A percentile compares a stretch with the other conserved stretches of the same genome.
These are phyloP conservation scores for Carassius carassius DNA, from an alignment of 2,113 vertebrate species.

Conservation along the genomic window DNA sequence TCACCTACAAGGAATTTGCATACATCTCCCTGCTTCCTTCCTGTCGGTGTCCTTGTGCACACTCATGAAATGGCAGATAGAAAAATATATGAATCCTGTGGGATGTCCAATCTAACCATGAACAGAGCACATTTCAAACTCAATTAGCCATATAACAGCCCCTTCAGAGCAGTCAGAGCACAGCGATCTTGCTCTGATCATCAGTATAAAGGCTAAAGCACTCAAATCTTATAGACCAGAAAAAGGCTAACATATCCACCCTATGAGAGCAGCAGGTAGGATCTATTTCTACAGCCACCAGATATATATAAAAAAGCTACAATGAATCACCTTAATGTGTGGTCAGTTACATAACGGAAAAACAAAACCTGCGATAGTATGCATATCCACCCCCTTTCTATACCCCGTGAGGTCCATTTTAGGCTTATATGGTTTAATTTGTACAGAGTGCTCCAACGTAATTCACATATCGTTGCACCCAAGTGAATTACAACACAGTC, in stretches of 20 bases:
- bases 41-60: slow-evolving; percentile 10
- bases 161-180: slow-evolving; percentile 5
- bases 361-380: neutral
- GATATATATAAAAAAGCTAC: neutral
- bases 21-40: slow-evolving; percentile 6
- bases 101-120: slow-evolving; percentile 21
- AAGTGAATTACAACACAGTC: neutral
- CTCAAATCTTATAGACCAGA: slow-evolving; percentile 22
- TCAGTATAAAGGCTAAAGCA: slow-evolving; percentile 18
- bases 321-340: slow-evolving; percentile 39
- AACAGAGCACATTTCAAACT: slow-evolving; percentile 23
- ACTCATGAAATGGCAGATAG: neutral
- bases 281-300: slow-evolving; percentile 17
- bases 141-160: slow-evolving; percentile 37
- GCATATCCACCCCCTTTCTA: neutral
- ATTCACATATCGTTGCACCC: slow-evolving; percentile 20
- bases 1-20: slow-evolving; percentile 12
- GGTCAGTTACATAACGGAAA: slow-evolving; percentile 3
- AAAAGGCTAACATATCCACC: slow-evolving; percentile 17
- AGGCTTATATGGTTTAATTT: neutral
- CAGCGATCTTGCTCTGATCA: neutral
- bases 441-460: neutral
- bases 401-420: neutral
- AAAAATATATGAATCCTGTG: slow-evolving; percentile 31
- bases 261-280: slow-evolving; percentile 29